These are phyloP conservation scores for Agelas oroides DNA, from an alignment of 37 sponge, comb jelly and placozoan species.

Conservation along the genomic window DNA sequence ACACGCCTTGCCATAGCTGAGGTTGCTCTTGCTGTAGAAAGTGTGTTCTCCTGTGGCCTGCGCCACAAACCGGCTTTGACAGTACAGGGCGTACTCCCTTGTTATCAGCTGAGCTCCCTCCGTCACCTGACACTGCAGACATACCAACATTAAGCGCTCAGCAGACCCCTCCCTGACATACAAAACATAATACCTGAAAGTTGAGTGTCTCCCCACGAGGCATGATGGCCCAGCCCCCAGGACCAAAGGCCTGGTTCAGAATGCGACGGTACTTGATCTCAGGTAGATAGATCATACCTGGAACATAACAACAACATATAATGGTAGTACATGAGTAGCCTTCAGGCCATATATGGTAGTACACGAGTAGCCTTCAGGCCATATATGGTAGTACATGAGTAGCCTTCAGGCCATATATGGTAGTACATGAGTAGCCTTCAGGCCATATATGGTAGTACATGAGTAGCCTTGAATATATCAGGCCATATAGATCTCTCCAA, in stretches of 20 bases:
- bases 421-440: no score
- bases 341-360: no score
- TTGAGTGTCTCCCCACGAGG: conserved; percentile 78
- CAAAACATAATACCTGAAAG: conserved; percentile 79
- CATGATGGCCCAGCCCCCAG: conserved; percentile 95
- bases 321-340: no score
- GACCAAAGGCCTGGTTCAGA: conserved; percentile 87
- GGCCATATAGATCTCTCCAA: no score
- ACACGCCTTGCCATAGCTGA: conserved; percentile 85
- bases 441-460: no score
- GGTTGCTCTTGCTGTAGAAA: conserved; percentile 69
- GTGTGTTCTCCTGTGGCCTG: conserved; percentile 89
- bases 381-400: no score
- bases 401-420: no score
- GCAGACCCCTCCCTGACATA: no score
- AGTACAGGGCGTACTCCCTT: conserved; percentile 88
- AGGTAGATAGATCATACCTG: conserved; percentile 87
- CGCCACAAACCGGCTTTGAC: conserved; percentile 78
- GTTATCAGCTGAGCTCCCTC: conserved; percentile 86
- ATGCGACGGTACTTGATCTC: conserved; percentile 91
- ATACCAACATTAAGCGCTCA: no score
- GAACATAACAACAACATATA: not conserved
- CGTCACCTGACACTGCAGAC: conserved; percentile 18
- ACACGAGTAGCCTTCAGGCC: no score
- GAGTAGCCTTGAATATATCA: no score